Base-by-base conservation (phyloP, 2,888 invertebrate genomes). In the Formica aserva region DNA sequence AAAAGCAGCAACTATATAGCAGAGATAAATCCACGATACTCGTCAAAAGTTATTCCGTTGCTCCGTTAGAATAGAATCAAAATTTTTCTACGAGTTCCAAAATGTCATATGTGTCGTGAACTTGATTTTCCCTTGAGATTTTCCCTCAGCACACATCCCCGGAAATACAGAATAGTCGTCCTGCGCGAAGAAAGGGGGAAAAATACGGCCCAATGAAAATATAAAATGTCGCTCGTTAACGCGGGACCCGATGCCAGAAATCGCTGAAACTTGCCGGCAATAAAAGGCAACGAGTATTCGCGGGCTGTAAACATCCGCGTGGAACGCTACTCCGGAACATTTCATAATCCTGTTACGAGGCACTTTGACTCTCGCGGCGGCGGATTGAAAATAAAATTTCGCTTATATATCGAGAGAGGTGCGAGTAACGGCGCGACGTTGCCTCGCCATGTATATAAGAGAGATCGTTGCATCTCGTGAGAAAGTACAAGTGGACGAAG, bases 291-390 rank as follows among this genome's bases (percentile, higher is more conserved):
- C 90, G 90, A 87, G 89, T 88, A 89, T 90, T 89, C 86, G 88
- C 89, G 86, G 63, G 88, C 87, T 88, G 90, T 90, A 90, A 90
- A 90, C 88, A 90, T 90, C 87, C 82, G 78, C 57, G 89, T 52
- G 90, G 87, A 85, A 89, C 90, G 85, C 85, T 90, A 89, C 86
- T 85, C 88, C 90, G 90, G 87, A 90, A 90, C 90, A 90, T 90
- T 90, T 90, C 90, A 90, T 90, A 90, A 90, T 90, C 86, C 89
- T 90, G 90, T 90, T 90, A 90, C 88, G 90, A 90, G 90, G 86
- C 87, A 90, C 88, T 89, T 88, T 84, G 87, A 90, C 87, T 90
- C 90, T 90, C 87, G 90, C 87, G 85, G 84, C 86, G 83, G 32
- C 22, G 72, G 67, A 82, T 85, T 83, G 90, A 83, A 84, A 90